A percentile compares a stretch with the other conserved stretches of the same genome.
Conservation (phyloP, 2,113 vertebrate species). For the Rhadina sibilatrix region DNA sequence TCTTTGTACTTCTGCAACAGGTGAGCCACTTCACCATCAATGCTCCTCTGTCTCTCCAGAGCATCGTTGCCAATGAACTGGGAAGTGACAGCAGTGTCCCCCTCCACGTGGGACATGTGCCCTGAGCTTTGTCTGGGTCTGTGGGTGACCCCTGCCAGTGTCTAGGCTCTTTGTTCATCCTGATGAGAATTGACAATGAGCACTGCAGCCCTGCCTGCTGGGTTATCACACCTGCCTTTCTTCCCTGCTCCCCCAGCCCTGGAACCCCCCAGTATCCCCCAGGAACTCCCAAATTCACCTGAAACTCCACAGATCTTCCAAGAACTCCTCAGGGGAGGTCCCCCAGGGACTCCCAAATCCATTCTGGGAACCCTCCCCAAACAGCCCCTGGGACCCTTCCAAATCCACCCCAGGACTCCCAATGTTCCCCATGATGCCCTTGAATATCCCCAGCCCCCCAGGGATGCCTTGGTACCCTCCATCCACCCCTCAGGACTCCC, state of each 20-base stretch:
- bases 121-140: background rate
- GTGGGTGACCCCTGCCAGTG: background rate
- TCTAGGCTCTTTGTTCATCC: background rate
- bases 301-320: background rate
- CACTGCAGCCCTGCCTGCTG: background rate
- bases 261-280: background rate
- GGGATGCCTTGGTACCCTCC: background rate
- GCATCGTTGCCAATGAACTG: background rate
- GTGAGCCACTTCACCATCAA: background rate
- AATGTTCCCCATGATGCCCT: background rate
- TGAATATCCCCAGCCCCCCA: background rate
- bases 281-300: background rate
- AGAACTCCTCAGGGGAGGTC: background rate
- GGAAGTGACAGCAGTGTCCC: background rate
- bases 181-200: background rate
- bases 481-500: background rate
- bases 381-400: background rate
- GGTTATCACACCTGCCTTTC: background rate
- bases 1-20: background rate
- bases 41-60: background rate
- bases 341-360: background rate
- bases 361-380: background rate
- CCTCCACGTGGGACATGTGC: rapidly evolving
- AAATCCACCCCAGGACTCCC: background rate
- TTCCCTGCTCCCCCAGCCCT: background rate